Evolutionary conservation across 2,113 vertebrate species (phyloP).

Genomic region (Psilopsiagon aurifrons): DNA sequence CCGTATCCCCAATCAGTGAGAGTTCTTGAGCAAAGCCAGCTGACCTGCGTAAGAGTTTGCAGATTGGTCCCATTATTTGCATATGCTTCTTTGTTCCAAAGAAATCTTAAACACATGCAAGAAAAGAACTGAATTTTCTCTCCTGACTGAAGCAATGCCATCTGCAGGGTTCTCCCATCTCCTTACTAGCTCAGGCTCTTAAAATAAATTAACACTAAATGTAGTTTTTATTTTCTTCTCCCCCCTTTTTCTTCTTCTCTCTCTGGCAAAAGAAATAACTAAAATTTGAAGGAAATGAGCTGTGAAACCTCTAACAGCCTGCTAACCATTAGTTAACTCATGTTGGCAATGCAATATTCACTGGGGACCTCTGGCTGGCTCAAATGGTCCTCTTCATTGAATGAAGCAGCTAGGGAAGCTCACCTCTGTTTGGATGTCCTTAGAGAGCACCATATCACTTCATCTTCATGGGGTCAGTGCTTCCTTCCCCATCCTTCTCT

Average conservation of each 20-base stretch:
- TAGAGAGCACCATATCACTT: background rate
- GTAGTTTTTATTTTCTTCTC: conserved; percentile 33
- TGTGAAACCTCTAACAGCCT: conserved; percentile 34
- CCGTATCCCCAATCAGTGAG: background rate
- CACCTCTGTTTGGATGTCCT: background rate
- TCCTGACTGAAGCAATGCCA: conserved; percentile 3
- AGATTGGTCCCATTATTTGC: background rate
- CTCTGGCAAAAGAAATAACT: conserved; percentile 19
- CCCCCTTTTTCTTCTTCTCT: background rate
- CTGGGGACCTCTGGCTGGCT: background rate
- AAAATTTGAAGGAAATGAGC: conserved; percentile 12
- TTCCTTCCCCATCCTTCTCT: background rate
- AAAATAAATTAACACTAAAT: background rate
- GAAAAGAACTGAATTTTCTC: background rate
- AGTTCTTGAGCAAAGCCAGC: background rate
- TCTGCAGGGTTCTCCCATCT: background rate
- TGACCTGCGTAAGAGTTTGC: background rate
- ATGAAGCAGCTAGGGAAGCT: background rate
- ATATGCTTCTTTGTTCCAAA: background rate
- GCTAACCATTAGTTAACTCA: background rate
- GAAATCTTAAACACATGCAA: background rate
- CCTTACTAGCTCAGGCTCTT: background rate
- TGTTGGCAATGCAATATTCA: background rate
- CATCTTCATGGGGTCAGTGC: background rate
- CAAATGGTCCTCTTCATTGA: background rate